Evolutionary conservation across 2,888 invertebrate genomes (phyloP).

Genomic region (Parasteatoda lunata): DNA sequence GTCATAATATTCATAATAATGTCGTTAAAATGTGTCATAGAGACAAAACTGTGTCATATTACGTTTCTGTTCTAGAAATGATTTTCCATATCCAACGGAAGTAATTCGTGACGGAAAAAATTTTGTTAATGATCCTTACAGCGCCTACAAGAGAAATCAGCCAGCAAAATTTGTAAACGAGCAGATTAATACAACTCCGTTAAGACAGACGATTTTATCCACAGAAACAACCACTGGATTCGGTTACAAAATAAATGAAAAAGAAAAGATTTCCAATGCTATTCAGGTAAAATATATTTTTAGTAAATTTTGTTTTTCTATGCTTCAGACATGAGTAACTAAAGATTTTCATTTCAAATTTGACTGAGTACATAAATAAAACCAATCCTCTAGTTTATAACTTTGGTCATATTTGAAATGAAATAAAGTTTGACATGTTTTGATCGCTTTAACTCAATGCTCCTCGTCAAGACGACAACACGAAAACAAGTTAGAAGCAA

Average conservation of each 20-base stretch:
- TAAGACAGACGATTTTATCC: conserved; percentile 27
- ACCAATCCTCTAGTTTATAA: too few relatives aligned
- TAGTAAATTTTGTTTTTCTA: too few relatives aligned
- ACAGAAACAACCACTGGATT: conserved; percentile 19
- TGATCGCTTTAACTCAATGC: too few relatives aligned
- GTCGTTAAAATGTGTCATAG: too few relatives aligned
- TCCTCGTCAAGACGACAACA: too few relatives aligned
- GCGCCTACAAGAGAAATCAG: background rate
- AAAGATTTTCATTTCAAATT: background rate
- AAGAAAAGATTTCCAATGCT: conserved; percentile 6
- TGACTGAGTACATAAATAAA: background rate
- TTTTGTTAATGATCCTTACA: background rate
- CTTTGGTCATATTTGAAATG: too few relatives aligned
- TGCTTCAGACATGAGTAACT: too few relatives aligned
- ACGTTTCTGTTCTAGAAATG: conserved; percentile 16
- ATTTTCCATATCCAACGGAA: background rate
- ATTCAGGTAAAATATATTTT: too few relatives aligned
- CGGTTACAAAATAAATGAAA: conserved; percentile 37
- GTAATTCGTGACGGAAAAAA: background rate
- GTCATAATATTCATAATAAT: too few relatives aligned
- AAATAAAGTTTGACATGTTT: too few relatives aligned
- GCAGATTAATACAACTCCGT: background rate
- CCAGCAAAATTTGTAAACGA: background rate
- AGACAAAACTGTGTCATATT: background rate
- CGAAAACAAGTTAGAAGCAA: too few relatives aligned